These are phyloP conservation scores for Pherbina coryleti DNA, from an alignment of 2,888 invertebrate genomes.

Conservation along the genomic window DNA sequence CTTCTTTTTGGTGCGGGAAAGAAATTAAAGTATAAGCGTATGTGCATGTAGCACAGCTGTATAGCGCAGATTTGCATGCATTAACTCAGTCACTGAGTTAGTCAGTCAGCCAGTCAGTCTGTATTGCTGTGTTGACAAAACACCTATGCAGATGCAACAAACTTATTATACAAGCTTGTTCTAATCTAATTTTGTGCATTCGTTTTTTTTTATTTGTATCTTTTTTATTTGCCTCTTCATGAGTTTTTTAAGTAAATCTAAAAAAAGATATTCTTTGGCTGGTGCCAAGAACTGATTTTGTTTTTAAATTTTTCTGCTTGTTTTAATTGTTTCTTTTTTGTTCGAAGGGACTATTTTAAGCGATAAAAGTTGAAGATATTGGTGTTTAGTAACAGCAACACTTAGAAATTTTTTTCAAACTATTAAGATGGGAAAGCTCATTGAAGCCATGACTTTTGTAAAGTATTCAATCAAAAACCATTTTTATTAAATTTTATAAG, in stretches of 20 bases:
- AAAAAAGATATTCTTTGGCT: conserved; percentile 44
- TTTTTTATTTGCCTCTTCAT: conserved; percentile 35
- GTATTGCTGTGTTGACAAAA: background rate
- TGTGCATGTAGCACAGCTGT: no score
- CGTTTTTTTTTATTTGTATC: conserved; percentile 26
- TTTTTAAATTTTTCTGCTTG: background rate
- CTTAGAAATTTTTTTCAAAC: background rate
- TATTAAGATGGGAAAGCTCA: no score
- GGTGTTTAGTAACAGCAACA: background rate
- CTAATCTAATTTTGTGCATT: conserved; percentile 11
- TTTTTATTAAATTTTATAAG: no score
- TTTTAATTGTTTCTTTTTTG: background rate
- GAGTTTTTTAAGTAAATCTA: conserved; percentile 37
- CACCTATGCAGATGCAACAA: conserved; percentile 36
- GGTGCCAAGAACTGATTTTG: conserved; percentile 36
- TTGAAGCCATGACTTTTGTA: no score
- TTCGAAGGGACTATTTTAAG: background rate
- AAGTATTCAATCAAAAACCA: background rate
- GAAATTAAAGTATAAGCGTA: no score
- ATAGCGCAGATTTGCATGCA: background rate
- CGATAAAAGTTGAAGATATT: background rate
- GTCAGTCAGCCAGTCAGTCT: conserved; percentile 10
- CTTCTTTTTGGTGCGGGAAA: background rate
- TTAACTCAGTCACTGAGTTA: background rate
- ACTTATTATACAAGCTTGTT: background rate